Percentiles rank a stretch among this genome's conserved stretches.
Evolutionary conservation across 2,797 vertebrate genomes (phyloP).

Genomic region (Fundulus diaphanus): DNA sequence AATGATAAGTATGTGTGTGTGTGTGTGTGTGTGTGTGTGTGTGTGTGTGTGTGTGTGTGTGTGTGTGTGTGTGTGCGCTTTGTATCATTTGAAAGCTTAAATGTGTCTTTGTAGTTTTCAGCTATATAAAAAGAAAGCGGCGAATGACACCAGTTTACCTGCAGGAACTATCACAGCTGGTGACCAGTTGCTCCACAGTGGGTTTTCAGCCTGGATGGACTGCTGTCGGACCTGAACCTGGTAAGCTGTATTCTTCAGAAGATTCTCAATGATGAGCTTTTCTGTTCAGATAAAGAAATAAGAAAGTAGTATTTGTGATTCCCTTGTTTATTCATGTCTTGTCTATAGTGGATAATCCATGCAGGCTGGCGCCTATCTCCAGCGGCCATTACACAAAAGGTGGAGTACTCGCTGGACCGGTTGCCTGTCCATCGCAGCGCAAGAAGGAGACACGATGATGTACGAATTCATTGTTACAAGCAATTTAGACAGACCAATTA

Average conservation of each 20-base stretch:
- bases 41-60: not conserved
- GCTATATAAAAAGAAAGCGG: not conserved
- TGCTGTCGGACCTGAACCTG: conserved; percentile 66
- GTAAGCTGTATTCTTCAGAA: conserved; percentile 52
- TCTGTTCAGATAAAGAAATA: conserved; percentile 50
- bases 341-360: not conserved
- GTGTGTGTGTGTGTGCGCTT: not conserved
- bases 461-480: no score
- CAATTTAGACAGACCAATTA: no score
- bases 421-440: not conserved
- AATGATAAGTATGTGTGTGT: not conserved
- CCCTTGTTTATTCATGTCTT: not conserved
- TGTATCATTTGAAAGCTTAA: not conserved
- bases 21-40: not conserved
- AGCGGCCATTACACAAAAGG: not conserved
- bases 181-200: conserved; percentile 80
- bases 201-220: conserved; percentile 26
- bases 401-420: not conserved
- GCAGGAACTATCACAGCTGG: conserved; percentile 56
- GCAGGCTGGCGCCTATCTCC: not conserved
- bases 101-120: not conserved
- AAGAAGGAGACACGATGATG: not conserved
- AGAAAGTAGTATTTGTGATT: not conserved
- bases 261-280: conserved; percentile 39
- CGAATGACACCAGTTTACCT: conserved; percentile 55